Base-by-base conservation (phyloP, 2,888 invertebrate genomes). In the Notodonta dromedarius region DNA sequence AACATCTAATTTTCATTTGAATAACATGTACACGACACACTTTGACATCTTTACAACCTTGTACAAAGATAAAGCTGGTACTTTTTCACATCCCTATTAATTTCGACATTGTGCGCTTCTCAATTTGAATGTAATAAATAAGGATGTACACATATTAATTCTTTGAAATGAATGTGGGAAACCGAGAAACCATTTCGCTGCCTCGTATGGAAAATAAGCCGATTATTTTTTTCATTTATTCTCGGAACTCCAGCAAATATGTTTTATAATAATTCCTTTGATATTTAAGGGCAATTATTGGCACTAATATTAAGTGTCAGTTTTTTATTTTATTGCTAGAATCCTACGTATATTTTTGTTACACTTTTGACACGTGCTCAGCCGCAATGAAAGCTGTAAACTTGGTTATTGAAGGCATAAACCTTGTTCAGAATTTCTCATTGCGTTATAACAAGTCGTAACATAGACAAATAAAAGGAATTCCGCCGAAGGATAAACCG, bases 381-480 rank as follows among this genome's bases (percentile, higher is more conserved):
- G 73, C 83, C 84, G 83, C 87, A 81, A 83, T 84, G 80, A 77
- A 77, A 74, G 79, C 88, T 88, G 84, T 91, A 90, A 91, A 90
- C 74, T 84, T 78, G 76, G 84, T 86, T 90, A 91, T 89, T 89
- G 86, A 80, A 85, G 86, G 75, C 76, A 84, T 91, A 90, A 90
- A 91, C 87, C 85, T 84, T 87, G 86, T 88, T 83, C 83, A 85
- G 84, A 87, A 90, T 88, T 88, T 85, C 88, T 83, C 84, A 85
- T 86, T 82, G 83, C 83, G 74, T 77, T 80, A 83, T 82, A 85
- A 81, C 80, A 77, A 82, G 78, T 78, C 79, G 77, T 83, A 81
- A 79, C 75, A 74, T 70, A 70, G 76, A 80, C 77, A 80, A 83
- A 84, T 83, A 82, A 83, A 83, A 82, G 69, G 68, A 79, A 80